These are phyloP conservation scores for Stenurella melanura DNA, from an alignment of 2,888 invertebrate species.

Conservation along the genomic window DNA sequence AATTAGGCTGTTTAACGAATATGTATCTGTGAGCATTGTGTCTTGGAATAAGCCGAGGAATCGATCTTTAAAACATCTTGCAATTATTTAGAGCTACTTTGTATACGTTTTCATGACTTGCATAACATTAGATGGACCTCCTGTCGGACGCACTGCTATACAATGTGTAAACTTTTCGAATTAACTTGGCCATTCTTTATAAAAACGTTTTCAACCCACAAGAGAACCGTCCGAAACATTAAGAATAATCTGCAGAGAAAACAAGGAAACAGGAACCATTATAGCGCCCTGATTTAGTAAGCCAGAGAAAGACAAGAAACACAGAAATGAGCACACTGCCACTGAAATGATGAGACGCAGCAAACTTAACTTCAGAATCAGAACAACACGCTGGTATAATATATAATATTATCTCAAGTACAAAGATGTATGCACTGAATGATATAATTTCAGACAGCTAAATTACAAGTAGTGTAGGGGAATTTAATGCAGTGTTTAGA, in stretches of 20 bases:
- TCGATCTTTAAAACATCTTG: no score
- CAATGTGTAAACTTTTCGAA: neutral
- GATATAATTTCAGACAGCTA: no score
- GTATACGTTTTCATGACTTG: no score
- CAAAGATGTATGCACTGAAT: no score
- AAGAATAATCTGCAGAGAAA: neutral
- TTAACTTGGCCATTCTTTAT: neutral
- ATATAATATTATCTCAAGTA: neutral
- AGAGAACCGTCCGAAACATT: neutral
- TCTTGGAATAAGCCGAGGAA: no score
- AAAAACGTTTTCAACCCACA: neutral
- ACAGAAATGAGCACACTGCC: neutral
- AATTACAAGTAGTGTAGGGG: no score
- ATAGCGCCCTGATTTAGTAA: neutral
- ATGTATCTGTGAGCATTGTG: no score
- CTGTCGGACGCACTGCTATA: no score
- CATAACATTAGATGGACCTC: no score
- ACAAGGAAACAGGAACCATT: neutral
- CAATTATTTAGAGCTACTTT: no score
- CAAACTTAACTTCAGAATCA: neutral
- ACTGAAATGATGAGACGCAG: neutral
- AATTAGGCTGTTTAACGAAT: no score
- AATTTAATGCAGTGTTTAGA: no score
- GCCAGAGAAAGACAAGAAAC: neutral
- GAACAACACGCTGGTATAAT: neutral